A percentile compares a stretch with the other conserved stretches of the same genome.
Evolutionary conservation across 1,140 invertebrate species (phyloP).

Genomic region (Solenopsis fugax): DNA sequence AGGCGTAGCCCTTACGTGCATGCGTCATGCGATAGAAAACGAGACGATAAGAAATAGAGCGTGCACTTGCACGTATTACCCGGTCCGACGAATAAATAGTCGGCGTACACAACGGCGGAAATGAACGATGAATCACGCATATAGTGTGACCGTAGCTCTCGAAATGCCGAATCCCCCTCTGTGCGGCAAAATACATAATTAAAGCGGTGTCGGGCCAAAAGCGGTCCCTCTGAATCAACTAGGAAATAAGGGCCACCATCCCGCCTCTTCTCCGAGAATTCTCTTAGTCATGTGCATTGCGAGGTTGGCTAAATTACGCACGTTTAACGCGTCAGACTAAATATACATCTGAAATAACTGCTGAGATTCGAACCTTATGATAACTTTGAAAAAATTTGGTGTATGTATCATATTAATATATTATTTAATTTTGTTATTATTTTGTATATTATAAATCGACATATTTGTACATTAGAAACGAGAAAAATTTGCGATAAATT

Average conservation of each 20-base stretch:
- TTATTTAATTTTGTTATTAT: not conserved
- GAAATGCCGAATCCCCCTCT: conserved; percentile 43
- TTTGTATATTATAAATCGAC: not conserved
- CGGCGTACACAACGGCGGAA: conserved; percentile 44
- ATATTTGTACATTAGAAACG: no score
- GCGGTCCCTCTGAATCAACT: conserved; percentile 64
- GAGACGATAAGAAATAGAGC: conserved; percentile 74
- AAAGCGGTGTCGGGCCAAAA: conserved; percentile 48
- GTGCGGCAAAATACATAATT: conserved; percentile 69
- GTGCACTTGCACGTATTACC: conserved; percentile 27
- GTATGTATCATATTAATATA: no score
- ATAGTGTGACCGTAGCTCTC: conserved; percentile 38
- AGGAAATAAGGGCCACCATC: conserved; percentile 54
- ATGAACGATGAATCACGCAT: conserved; percentile 67
- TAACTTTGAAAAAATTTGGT: not conserved
- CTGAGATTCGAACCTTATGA: not conserved
- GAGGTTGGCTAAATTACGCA: not conserved
- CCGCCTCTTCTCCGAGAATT: not conserved
- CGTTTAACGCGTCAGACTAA: no score
- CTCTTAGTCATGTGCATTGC: conserved; percentile 34
- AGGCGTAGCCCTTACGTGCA: conserved; percentile 27
- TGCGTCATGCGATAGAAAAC: conserved; percentile 60
- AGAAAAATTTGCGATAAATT: no score
- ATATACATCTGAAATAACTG: not conserved
- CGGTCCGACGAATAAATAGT: conserved; percentile 15